Base-by-base conservation (phyloP, 2,888 invertebrate genomes). In the Hydrotaea diabolus region DNA sequence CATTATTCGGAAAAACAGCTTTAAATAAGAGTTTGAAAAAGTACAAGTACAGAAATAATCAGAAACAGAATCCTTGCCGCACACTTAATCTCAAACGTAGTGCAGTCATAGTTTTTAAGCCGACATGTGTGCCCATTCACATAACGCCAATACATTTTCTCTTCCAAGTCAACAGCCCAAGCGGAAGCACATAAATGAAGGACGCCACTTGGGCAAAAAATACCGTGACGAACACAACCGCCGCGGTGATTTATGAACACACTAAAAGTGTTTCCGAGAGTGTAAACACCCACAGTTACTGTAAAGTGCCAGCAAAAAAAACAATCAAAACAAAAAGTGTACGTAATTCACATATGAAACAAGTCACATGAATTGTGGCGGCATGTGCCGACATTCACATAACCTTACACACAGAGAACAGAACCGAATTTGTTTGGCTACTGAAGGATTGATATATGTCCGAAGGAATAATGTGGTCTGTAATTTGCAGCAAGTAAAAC, bases 231-330 rank as follows among this genome's bases (percentile, higher is more conserved):
- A 72, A 78, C 75, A 78, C 36, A 64, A 49, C 11, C 17, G 13
- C 11, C 17, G 13, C 69, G 72, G 64, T 84, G 78, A 84, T 84
- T 81, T 84, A 84, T 84, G 81, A 71, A 79, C 78, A 72, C 23
- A 79, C 72, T 76, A 53, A 78, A 84, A 79, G 78, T 81, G 71
- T 79, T 81, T 79, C 53, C 66, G 78, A 72, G 78, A 78, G 81
- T 59, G 84, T 80, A 77, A 72, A 73, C 71, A 59, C 62, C 77
- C 71, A 66, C 62, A 53, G 15, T 49, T 36, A 26, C 71, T 11
- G 19, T n/a, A 36, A 57, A 21, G 43, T 66, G 11, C 5, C 11
- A 21, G 19, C 55, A 55, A 8, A 5, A 21, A 57, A 80, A n/a
- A n/a, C n/a, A n/a, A n/a, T n/a, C n/a, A n/a, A n/a, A n/a, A n/a